Evolutionary conservation across 2,888 invertebrate species (phyloP).

Genomic region (Eupithecia subfuscata): DNA sequence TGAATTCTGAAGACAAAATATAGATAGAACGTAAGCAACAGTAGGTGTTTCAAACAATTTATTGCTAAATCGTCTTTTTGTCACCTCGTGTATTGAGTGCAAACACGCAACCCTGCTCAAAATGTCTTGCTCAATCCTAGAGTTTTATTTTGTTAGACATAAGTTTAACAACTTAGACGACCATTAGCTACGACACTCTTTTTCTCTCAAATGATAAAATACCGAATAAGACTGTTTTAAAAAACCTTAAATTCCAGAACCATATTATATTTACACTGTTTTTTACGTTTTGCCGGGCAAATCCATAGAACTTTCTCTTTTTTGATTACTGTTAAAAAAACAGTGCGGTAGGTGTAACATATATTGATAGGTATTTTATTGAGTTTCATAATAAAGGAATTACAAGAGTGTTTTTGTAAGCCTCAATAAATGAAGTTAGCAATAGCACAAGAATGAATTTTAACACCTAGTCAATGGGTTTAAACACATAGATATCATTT

Average conservation of each 20-base stretch:
- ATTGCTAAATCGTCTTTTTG: background rate
- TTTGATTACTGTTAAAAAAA: too few species aligned
- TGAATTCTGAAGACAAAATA: background rate
- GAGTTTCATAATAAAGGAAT: too few species aligned
- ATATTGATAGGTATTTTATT: too few species aligned
- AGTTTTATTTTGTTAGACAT: background rate
- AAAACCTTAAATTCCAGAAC: too few species aligned
- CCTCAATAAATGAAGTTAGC: background rate
- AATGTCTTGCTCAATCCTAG: background rate
- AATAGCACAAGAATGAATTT: background rate
- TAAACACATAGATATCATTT: slow-evolving; percentile 29
- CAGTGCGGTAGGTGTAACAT: too few species aligned
- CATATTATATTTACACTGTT: too few species aligned
- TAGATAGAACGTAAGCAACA: background rate
- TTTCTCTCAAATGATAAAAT: too few species aligned
- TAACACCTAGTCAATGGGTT: background rate
- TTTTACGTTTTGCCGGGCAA: too few species aligned
- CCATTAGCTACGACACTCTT: too few species aligned
- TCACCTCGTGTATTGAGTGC: background rate
- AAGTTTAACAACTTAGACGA: too few species aligned
- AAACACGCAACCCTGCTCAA: background rate
- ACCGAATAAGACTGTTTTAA: too few species aligned
- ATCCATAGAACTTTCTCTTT: too few species aligned
- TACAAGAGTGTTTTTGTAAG: background rate
- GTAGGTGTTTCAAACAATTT: background rate